A percentile compares a stretch with the other conserved stretches of the same genome.
Evolutionary conservation across 2,797 vertebrate species (phyloP).

Genomic region (Lagorchestes hirsutus): DNA sequence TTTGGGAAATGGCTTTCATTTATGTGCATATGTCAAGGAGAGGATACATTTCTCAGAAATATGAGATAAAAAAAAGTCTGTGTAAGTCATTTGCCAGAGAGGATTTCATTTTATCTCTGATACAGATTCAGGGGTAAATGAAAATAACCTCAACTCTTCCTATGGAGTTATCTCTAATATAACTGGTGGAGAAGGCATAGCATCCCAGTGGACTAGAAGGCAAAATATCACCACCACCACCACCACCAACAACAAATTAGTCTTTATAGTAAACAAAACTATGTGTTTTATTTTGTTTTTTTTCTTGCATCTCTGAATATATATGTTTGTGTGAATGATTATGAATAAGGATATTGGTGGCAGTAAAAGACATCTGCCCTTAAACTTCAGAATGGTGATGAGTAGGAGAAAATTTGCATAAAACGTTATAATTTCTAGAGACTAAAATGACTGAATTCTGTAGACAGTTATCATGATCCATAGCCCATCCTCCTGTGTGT

Average conservation of each 20-base stretch:
- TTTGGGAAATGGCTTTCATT: conserved; percentile 19
- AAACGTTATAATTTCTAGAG: conserved; percentile 1
- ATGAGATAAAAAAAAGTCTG: conserved; percentile 20
- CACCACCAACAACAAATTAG: background rate
- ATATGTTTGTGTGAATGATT: too few relatives aligned
- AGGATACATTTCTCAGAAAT: conserved; percentile 59
- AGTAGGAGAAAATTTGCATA: background rate
- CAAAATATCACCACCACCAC: background rate
- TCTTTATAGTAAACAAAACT: background rate
- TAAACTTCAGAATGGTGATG: conserved; percentile 8
- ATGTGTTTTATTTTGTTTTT: background rate
- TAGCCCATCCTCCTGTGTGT: background rate
- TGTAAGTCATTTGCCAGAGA: conserved; percentile 25
- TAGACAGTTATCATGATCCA: background rate
- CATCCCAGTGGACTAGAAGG: conserved; percentile 1
- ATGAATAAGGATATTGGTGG: background rate
- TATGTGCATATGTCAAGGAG: conserved; percentile 17
- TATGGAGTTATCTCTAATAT: conserved; percentile 52
- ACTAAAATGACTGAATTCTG: background rate
- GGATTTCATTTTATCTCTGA: background rate
- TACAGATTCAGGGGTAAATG: conserved; percentile 26
- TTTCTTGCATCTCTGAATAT: background rate
- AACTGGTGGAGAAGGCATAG: background rate
- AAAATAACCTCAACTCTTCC: conserved; percentile 53
- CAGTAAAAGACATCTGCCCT: background rate